A percentile compares a stretch with the other conserved stretches of the same genome.
phyloP scores from a whole-genome alignment of 2,888 invertebrate species.

The Heliconius erato region DNA sequence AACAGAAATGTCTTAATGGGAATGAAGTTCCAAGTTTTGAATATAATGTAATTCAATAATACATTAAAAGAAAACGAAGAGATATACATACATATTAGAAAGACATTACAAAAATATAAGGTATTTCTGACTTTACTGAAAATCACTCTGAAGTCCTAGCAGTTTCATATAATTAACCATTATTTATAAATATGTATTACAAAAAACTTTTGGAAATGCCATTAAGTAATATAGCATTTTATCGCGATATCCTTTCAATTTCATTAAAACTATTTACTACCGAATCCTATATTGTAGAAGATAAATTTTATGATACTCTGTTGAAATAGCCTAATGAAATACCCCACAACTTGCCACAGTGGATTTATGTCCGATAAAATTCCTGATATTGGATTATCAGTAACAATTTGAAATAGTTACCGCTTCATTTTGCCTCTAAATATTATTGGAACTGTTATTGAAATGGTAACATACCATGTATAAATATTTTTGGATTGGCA shows the following conservation, averaged over 20 bases:
- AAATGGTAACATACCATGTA: background rate
- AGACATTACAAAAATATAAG: background rate
- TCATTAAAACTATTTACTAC: constrained; percentile 57
- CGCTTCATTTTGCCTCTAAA: constrained; percentile 3
- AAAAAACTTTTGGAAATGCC: constrained; percentile 27
- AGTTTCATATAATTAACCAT: accelerated
- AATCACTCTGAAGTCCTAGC: background rate
- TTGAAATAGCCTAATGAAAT: constrained; percentile 65
- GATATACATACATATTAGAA: background rate
- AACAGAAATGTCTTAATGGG: no score
- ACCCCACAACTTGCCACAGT: constrained; percentile 56
- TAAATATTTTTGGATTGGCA: background rate
- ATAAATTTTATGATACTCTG: constrained; percentile 67
- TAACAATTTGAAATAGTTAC: constrained; percentile 26
- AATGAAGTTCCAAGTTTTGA: background rate
- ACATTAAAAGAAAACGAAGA: background rate
- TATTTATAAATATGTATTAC: no score
- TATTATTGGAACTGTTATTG: background rate
- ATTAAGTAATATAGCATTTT: constrained; percentile 40
- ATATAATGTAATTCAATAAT: background rate
- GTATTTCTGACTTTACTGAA: background rate
- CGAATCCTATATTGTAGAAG: constrained; percentile 56
- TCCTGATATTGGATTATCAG: constrained; percentile 52
- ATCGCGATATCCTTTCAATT: constrained; percentile 43
- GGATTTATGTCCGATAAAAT: constrained; percentile 58